Conservation (phyloP, 2,113 vertebrate species). For the Melanocharis versteri region DNA sequence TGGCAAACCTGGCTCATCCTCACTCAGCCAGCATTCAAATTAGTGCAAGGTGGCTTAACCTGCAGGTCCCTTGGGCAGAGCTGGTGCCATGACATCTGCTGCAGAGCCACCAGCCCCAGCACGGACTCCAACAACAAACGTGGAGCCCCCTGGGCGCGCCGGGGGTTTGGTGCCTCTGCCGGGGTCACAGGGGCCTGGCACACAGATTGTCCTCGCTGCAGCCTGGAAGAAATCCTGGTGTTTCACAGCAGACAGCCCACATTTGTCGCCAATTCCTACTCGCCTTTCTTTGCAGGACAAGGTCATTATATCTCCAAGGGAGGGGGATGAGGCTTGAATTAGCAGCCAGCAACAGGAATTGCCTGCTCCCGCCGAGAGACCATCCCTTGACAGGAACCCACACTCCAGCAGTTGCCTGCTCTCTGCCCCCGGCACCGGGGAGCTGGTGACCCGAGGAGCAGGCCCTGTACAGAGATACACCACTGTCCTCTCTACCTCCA, state of each 20-base stretch:
- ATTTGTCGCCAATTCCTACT: fast-evolving
- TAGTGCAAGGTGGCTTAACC: not conserved
- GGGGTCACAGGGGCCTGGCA: not conserved
- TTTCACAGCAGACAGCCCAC: not conserved
- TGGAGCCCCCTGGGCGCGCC: fast-evolving
- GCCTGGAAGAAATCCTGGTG: not conserved
- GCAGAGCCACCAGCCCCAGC: not conserved
- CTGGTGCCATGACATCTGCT: not conserved
- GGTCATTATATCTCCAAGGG: not conserved
- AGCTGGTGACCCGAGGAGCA: fast-evolving
- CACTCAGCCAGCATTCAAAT: not conserved
- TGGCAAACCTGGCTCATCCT: not conserved
- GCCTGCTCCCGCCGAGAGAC: fast-evolving
- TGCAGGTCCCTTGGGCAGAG: fast-evolving
- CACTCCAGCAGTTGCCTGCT: not conserved
- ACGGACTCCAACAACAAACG: not conserved
- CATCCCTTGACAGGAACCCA: not conserved
- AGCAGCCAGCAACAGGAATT: not conserved
- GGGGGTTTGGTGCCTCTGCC: not conserved
- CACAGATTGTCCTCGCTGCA: fast-evolving
- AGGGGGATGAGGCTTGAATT: not conserved
- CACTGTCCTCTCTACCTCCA: not conserved
- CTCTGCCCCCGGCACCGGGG: fast-evolving
- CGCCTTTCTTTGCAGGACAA: constrained; percentile 34
- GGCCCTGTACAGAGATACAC: fast-evolving